Conservation (phyloP, 2,888 invertebrate species). For the Idaea aversata region DNA sequence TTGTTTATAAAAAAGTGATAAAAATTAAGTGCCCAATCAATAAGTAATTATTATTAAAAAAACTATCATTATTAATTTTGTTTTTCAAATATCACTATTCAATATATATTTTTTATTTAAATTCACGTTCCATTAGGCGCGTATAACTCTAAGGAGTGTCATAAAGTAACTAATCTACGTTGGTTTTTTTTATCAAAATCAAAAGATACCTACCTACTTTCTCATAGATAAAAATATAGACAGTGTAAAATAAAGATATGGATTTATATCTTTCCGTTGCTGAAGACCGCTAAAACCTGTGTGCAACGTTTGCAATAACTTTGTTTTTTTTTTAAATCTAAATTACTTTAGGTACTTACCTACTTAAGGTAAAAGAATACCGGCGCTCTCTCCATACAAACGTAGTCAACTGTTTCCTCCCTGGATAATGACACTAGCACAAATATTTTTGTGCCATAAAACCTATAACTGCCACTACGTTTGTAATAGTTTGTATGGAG, state of each 20-base stretch:
- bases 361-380: too few species aligned
- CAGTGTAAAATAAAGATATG: neutral
- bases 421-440: too few species aligned
- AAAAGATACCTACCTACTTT: neutral
- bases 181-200: neutral
- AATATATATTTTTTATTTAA: neutral
- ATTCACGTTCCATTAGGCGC: neutral
- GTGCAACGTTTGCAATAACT: neutral
- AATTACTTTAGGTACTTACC: neutral
- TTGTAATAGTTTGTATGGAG: too few species aligned
- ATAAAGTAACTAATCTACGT: neutral
- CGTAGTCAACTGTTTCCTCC: too few species aligned
- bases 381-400: too few species aligned
- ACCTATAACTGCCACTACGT: too few species aligned
- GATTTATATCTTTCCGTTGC: neutral
- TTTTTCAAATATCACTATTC: too few species aligned
- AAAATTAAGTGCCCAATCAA: too few species aligned
- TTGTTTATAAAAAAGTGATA: too few species aligned
- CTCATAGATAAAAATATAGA: neutral
- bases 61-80: too few species aligned
- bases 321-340: neutral
- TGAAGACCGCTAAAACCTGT: neutral
- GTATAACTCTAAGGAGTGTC: neutral
- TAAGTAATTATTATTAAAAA: too few species aligned
- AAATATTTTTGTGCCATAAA: too few species aligned